Evolutionary conservation across 2,113 vertebrate genomes (phyloP), one percentile per base, ranked within the genome.

Genomic region (Chaetodon auriga): DNA sequence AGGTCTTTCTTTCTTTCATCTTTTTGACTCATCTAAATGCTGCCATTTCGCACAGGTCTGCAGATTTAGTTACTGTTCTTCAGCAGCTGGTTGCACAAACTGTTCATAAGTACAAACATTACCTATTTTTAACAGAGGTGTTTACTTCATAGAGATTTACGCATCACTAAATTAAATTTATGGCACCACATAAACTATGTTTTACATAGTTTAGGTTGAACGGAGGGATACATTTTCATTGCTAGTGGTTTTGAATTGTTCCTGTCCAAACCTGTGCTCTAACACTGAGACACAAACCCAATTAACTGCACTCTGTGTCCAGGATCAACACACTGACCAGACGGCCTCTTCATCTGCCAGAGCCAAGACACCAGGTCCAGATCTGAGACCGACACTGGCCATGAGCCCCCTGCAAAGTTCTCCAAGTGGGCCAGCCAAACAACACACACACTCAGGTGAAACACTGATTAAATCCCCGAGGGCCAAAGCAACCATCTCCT

Each of bases 401-500:
- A 41, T 38, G 19, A 70, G n/a, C n/a, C 15, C 51, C 8, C 18
- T 3, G 14, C 75, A 48, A 45, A 74, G 53, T 38, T 48, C 12
- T 30, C 66, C 35, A 70, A 75, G 57, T 58, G 38, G 68, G 71
- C 41, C 64, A 79, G 64, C 13, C 63, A 68, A 16, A 19, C 45
- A 54, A 66, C 46, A 46, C 48, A 76, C 30, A 46, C 1, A 76
- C 45, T 60, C 55, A 57, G 60, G 76, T 80, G 63, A 65, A 21
- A 48, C 49, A 21, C 16, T 60, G 49, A 58, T 62, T 82, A 71
- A 55, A 78, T 46, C 53, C 61, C 60, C 15, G 8, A 13, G 65
- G 66, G 57, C 64, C 80, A 85, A 45, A 85, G 70, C n/a, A 72
- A 84, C 66, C 74, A 76, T 77, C 87, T 85, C 85, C 82, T 83